phyloP scores from a whole-genome alignment of 2,797 vertebrate species.

The Momotus momota region DNA sequence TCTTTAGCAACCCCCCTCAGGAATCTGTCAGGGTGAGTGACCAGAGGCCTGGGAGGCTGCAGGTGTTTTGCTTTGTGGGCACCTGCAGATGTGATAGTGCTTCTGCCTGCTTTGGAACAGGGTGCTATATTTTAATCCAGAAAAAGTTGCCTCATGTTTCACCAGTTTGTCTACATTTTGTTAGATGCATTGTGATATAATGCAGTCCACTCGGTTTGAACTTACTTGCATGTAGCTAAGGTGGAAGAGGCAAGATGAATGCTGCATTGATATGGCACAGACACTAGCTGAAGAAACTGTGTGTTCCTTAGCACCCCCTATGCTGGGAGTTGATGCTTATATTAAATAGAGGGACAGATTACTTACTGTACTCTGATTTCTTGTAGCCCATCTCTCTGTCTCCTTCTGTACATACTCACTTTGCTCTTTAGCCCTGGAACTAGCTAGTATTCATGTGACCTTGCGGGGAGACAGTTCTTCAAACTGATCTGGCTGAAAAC shows the following conservation, averaged over 20 bases:
- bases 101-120: neutral
- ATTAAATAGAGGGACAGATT: neutral
- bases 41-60: neutral
- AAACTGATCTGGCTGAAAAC: neutral
- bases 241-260: neutral
- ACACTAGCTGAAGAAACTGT: neutral
- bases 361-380: neutral
- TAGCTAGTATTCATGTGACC: neutral
- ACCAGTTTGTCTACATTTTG: neutral
- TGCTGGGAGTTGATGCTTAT: neutral
- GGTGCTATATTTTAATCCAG: neutral
- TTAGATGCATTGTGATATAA: neutral
- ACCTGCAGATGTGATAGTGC: neutral
- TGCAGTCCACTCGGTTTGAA: neutral
- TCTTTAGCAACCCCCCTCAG: fast-evolving
- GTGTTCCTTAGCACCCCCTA: neutral
- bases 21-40: neutral
- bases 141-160: neutral
- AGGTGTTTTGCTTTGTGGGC: neutral
- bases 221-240: neutral
- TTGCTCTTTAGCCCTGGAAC: neutral
- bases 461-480: neutral
- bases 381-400: neutral
- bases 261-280: fast-evolving
- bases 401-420: neutral